Conservation (phyloP, 2,888 invertebrate genomes). For the Leptinotarsa haldemani region DNA sequence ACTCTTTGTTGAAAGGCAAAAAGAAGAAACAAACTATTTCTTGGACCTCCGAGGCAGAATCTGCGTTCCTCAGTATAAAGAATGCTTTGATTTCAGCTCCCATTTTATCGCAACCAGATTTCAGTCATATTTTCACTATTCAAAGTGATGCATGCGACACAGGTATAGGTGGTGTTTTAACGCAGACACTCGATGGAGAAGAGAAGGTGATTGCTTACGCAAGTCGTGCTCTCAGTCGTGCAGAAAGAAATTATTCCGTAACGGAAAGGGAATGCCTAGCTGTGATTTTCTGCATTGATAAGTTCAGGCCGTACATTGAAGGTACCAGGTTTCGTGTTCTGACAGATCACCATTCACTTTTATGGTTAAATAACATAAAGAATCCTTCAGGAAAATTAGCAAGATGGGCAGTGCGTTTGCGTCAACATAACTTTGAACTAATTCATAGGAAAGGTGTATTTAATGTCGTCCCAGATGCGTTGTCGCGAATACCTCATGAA, state of each 20-base stretch:
- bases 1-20: conserved; percentile 33
- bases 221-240: conserved; percentile 45
- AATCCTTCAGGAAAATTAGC: conserved; percentile 46
- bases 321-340: conserved; percentile 44
- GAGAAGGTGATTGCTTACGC: conserved; percentile 52
- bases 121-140: conserved; percentile 46
- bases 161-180: conserved; percentile 36
- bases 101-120: conserved; percentile 49
- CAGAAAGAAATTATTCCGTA: conserved; percentile 45
- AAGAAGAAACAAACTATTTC: conserved; percentile 41
- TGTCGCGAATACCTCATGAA: conserved; percentile 29
- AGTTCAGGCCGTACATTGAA: conserved; percentile 47
- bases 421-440: conserved; percentile 40
- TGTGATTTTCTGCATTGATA: conserved; percentile 48
- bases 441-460: conserved; percentile 40
- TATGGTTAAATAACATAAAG: conserved; percentile 44
- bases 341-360: conserved; percentile 46
- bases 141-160: conserved; percentile 47
- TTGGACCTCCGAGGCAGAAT: conserved; percentile 46
- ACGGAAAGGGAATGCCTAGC: conserved; percentile 46
- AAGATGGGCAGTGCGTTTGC: conserved; percentile 43
- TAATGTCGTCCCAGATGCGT: conserved; percentile 38
- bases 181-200: conserved; percentile 43
- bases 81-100: conserved; percentile 47
- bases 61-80: conserved; percentile 48